Evolutionary conservation across 2,888 invertebrate genomes (phyloP), one percentile per base, ranked within the genome.

Genomic region (Nomada lathburiana): DNA sequence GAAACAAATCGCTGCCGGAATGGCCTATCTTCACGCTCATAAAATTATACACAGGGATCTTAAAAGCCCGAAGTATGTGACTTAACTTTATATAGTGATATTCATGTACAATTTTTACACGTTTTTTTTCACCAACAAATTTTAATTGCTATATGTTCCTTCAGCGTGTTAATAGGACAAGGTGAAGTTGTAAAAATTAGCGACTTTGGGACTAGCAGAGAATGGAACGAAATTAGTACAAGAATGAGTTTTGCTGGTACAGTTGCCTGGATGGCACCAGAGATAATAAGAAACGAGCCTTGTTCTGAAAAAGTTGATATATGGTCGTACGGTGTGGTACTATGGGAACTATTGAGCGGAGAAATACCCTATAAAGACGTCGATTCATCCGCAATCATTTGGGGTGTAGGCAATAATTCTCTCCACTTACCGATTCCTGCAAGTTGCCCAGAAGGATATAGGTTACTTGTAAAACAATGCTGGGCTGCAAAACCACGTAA

Each of bases 241-340:
- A 97, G 98, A 92, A 99, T 99, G 99, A 98, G 98, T 84, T 99
- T 99, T 94, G 98, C 98, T 2, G 99, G 99, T 57, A 99, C 99
- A 0, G 98, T 99, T 0, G 98, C 99, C 0, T 99, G 99, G 99
- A 99, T 99, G 99, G 99, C 99, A 0, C 99, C 99, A 0, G 99
- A 99, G 95, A 98, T 99, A 57, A 99, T 99, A 87, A 96, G 98
- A 80, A 98, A 98, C 92, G 98, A 99, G 92, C 98, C 97, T 0
- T 99, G 99, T 94, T 98, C 98, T 0, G 99, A 99, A 93, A 98
- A 99, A 94, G 98, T 99, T 0, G 99, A 99, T 93, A 97, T 99
- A 81, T 99, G 99, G 99, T 98, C 99, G 0, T 99, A 97, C 93
- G 99, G 99, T 4, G 98, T 99, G 0, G 99, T 99, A 0, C 94